Conservation (phyloP, 1,140 invertebrate genomes). For the Drosophila oshimai region DNA sequence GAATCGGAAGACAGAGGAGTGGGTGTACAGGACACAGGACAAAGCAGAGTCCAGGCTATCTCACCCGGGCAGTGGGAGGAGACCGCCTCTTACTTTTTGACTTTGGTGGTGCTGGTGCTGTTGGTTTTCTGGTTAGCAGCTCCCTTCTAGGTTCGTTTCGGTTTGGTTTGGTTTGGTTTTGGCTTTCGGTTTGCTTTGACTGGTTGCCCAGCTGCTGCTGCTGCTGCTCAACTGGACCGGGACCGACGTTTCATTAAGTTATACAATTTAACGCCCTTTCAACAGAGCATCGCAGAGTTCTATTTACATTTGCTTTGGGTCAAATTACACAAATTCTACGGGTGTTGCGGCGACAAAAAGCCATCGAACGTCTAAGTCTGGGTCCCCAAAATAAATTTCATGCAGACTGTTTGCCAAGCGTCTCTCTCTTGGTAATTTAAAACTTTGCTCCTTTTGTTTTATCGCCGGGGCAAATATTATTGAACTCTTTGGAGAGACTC, state of each 20-base stretch:
- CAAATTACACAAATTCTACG: constrained; percentile 81
- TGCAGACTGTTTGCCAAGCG: constrained; percentile 63
- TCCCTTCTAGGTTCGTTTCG: constrained; percentile 43
- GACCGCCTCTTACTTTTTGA: constrained; percentile 68
- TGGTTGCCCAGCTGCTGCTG: constrained; percentile 50
- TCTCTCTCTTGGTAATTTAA: constrained; percentile 61
- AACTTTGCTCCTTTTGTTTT: constrained; percentile 63
- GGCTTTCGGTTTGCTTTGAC: constrained; percentile 70
- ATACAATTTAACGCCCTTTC: constrained; percentile 81
- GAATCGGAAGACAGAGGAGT: constrained; percentile 6
- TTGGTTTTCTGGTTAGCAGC: constrained; percentile 75
- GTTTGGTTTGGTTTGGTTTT: constrained; percentile 40
- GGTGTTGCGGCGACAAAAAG: constrained; percentile 75
- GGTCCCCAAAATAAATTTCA: constrained; percentile 67
- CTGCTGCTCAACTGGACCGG: constrained; percentile 12
- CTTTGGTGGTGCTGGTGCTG: constrained; percentile 61
- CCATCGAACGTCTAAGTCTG: constrained; percentile 42
- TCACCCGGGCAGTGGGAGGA: constrained; percentile 21
- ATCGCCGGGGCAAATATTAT: constrained; percentile 60
- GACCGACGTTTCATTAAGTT: constrained; percentile 77
- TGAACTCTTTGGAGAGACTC: no score
- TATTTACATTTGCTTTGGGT: constrained; percentile 81
- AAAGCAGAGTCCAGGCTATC: constrained; percentile 44
- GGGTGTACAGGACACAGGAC: constrained; percentile 9
- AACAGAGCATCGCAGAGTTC: constrained; percentile 74